Percentiles rank a stretch among this genome's conserved stretches.
phyloP scores from a whole-genome alignment of 2,113 vertebrate genomes.

The Callospermophilus lateralis region DNA sequence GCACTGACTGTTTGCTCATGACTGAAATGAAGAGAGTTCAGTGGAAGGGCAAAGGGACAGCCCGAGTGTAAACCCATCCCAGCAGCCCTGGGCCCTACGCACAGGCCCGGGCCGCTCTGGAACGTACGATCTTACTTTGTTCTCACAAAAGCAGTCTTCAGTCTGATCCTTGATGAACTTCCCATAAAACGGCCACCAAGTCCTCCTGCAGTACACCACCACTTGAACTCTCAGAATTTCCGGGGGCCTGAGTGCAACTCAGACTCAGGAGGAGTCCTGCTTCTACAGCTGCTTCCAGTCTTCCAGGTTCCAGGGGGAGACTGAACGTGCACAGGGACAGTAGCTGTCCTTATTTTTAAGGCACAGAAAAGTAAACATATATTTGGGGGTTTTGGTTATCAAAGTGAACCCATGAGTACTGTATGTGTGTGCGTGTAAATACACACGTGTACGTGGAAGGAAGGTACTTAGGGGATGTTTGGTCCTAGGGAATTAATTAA shows the following conservation, averaged over 20 bases:
- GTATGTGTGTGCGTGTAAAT: rapidly evolving
- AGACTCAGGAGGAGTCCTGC: background rate
- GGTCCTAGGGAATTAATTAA: background rate
- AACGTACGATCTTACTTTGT: background rate
- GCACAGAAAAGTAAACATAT: background rate
- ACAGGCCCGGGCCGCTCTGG: slow-evolving; percentile 53
- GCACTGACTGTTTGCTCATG: slow-evolving; percentile 90
- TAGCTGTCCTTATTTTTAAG: background rate
- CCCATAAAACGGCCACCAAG: background rate
- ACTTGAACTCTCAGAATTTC: background rate
- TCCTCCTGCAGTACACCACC: background rate
- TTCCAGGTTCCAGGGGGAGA: background rate
- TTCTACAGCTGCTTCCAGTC: background rate
- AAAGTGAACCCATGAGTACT: rapidly evolving
- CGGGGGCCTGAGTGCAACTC: background rate
- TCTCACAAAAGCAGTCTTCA: slow-evolving; percentile 2
- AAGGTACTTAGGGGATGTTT: rapidly evolving
- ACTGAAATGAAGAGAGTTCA: slow-evolving; percentile 92
- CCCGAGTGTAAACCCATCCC: slow-evolving; percentile 90
- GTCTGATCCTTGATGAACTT: slow-evolving; percentile 10
- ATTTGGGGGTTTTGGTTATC: background rate
- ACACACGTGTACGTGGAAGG: rapidly evolving
- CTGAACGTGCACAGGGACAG: rapidly evolving
- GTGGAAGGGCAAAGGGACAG: slow-evolving; percentile 93
- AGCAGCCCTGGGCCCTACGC: slow-evolving; percentile 87